phyloP scores from a whole-genome alignment of 2,113 vertebrate species.

The Irena cyanogastra region DNA sequence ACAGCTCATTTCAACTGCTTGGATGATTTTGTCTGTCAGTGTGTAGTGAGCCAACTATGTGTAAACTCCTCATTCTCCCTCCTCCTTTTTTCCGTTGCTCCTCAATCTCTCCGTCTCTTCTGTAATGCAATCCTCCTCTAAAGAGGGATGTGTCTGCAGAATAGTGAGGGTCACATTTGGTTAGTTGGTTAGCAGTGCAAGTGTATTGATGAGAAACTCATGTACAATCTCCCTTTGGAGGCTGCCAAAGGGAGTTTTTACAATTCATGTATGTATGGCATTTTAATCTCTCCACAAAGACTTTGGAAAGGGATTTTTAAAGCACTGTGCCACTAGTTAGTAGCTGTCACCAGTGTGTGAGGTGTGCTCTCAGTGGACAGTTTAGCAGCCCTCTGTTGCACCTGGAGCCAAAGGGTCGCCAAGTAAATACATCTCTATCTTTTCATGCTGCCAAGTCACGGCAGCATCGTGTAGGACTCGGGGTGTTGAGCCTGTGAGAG shows the following conservation, averaged over 20 bases:
- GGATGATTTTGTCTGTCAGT: neutral
- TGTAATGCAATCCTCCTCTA: neutral
- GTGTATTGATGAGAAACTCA: neutral
- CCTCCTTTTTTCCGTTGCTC: neutral
- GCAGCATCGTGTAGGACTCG: fast-evolving
- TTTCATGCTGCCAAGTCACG: neutral
- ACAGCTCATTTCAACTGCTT: neutral
- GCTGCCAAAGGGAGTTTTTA: neutral
- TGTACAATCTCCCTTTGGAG: neutral
- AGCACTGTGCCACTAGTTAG: neutral
- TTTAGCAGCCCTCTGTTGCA: neutral
- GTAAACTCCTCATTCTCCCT: neutral
- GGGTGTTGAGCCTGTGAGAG: neutral
- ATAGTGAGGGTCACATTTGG: neutral
- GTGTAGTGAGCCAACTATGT: neutral
- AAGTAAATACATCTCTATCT: neutral
- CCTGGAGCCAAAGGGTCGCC: neutral
- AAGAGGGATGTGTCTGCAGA: neutral
- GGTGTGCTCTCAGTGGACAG: neutral
- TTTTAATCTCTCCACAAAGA: neutral
- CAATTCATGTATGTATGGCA: neutral
- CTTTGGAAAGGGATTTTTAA: neutral
- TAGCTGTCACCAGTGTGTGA: conserved; percentile 8
- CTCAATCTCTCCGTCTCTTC: neutral
- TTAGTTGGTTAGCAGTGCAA: neutral